Evolutionary conservation across 1,140 invertebrate genomes (phyloP).

Genomic region (Acromyrmex heyeri): DNA sequence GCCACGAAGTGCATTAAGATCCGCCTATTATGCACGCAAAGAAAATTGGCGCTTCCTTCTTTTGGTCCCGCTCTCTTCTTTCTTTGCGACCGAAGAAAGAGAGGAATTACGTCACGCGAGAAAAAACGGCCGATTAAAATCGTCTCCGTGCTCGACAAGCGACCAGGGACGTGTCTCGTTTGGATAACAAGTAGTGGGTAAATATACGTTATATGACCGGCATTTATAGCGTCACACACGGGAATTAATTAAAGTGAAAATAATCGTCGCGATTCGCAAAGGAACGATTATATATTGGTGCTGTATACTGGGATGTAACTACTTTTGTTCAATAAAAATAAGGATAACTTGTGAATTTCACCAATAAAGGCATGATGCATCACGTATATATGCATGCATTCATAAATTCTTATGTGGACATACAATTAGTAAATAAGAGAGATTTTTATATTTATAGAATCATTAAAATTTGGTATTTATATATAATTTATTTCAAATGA

Average conservation of each 20-base stretch:
- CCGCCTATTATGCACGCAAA: constrained; percentile 34
- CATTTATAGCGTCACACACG: constrained; percentile 41
- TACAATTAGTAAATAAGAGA: neutral
- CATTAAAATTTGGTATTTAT: neutral
- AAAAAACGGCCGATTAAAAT: constrained; percentile 71
- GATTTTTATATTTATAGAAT: neutral
- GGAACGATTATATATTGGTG: neutral
- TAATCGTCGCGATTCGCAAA: constrained; percentile 6
- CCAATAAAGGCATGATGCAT: neutral
- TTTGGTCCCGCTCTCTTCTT: constrained; percentile 22
- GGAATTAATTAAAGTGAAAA: constrained; percentile 60
- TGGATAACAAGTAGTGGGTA: constrained; percentile 74
- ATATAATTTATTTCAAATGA: neutral
- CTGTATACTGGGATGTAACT: neutral
- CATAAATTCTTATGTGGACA: neutral
- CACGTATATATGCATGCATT: too few relatives aligned
- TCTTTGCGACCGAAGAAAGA: constrained; percentile 42
- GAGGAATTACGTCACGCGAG: constrained; percentile 56
- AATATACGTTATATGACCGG: constrained; percentile 55
- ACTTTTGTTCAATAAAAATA: neutral
- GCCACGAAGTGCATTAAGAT: constrained; percentile 15
- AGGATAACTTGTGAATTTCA: neutral
- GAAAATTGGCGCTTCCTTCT: constrained; percentile 51
- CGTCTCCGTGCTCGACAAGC: constrained; percentile 68
- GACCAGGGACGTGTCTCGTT: constrained; percentile 65